Conservation (phyloP, 2,113 vertebrate genomes). For the Siphamia tubifer region DNA sequence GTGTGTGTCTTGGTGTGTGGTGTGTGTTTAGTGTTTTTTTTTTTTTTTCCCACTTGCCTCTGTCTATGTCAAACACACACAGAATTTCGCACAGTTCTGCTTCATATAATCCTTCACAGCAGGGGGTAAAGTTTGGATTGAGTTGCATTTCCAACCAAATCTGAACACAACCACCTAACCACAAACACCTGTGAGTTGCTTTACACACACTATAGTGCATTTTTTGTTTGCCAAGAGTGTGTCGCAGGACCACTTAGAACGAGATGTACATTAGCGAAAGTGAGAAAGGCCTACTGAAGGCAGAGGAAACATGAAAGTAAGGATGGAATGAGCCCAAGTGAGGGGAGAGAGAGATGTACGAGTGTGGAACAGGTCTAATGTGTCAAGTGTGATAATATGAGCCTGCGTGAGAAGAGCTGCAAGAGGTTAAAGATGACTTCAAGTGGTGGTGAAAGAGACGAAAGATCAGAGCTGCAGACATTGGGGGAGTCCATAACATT, state of each 20-base stretch:
- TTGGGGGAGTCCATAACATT: background rate
- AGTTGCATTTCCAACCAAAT: constrained; percentile 37
- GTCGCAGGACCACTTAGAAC: constrained; percentile 12
- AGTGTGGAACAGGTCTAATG: background rate
- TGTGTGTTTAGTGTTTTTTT: too few relatives aligned
- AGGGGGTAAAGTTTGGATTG: constrained; percentile 44
- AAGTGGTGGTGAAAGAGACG: background rate
- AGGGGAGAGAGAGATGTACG: background rate
- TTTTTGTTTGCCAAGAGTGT: constrained; percentile 5
- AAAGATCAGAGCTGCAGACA: background rate
- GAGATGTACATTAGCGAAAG: constrained; percentile 31
- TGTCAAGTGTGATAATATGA: constrained; percentile 28
- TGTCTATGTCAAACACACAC: background rate
- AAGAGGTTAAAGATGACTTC: constrained; percentile 2
- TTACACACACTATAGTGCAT: background rate
- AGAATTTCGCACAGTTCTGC: background rate
- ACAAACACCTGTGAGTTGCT: background rate
- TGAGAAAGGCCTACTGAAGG: constrained; percentile 24
- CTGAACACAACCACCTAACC: background rate
- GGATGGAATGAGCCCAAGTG: constrained; percentile 4
- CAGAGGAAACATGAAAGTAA: background rate
- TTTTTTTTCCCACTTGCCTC: background rate
- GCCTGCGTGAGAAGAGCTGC: background rate
- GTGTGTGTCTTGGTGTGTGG: constrained; percentile 2
- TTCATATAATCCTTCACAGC: constrained; percentile 49